Conservation (phyloP, 2,113 vertebrate genomes). For the Fregata magnificens region DNA sequence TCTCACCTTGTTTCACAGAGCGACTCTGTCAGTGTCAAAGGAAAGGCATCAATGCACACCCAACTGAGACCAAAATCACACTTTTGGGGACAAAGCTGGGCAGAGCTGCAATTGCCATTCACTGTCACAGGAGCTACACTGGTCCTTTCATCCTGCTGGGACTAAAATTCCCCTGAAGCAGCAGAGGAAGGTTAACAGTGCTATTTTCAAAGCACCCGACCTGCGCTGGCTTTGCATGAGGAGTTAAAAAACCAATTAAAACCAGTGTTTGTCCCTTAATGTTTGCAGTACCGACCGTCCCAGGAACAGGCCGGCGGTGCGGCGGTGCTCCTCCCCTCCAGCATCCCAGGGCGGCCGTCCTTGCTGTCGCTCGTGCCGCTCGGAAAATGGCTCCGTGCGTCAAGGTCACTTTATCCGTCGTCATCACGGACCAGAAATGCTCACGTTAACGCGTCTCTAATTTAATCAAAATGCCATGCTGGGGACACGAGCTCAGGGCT, state of each 20-base stretch:
- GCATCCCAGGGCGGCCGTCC: not conserved
- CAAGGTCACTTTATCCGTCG: constrained; percentile 2
- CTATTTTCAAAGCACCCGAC: not conserved
- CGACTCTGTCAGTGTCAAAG: not conserved
- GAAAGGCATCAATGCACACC: not conserved
- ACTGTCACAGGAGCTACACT: not conserved
- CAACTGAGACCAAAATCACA: not conserved
- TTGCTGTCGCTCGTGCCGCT: not conserved
- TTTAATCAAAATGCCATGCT: not conserved
- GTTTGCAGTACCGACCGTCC: not conserved
- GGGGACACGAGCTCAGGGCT: not conserved
- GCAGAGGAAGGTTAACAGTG: not conserved
- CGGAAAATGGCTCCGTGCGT: not conserved
- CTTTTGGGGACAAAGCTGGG: not conserved
- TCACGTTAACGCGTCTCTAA: not conserved
- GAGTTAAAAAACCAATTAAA: not conserved
- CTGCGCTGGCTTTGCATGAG: not conserved
- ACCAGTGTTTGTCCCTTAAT: fast-evolving
- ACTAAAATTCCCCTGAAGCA: not conserved
- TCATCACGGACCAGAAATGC: fast-evolving
- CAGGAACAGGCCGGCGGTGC: fast-evolving
- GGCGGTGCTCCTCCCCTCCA: not conserved
- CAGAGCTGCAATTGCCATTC: not conserved
- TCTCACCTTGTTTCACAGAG: not conserved
- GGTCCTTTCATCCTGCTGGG: not conserved